These are phyloP conservation scores for Prunella strophiata DNA, from an alignment of 2,797 vertebrate species.

Conservation along the genomic window DNA sequence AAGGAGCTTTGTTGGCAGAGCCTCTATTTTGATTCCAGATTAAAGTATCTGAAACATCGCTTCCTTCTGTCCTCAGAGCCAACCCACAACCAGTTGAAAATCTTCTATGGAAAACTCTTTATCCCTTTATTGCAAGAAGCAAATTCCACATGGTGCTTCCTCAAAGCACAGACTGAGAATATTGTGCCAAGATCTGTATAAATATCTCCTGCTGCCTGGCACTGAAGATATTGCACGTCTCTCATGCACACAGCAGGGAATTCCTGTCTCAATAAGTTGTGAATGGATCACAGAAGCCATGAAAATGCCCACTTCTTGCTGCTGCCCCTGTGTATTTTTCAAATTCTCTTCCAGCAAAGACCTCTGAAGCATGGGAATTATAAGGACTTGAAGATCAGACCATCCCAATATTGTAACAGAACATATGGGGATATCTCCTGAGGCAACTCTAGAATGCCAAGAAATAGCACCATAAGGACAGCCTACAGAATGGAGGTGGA, in stretches of 20 bases:
- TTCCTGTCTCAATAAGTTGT: constrained; percentile 24
- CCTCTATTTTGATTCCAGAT: neutral
- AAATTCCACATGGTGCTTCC: constrained; percentile 27
- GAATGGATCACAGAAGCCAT: constrained; percentile 45
- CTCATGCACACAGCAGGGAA: constrained; percentile 31
- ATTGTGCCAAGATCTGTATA: constrained; percentile 34
- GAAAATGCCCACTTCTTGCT: constrained; percentile 16
- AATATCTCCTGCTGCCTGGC: constrained; percentile 50
- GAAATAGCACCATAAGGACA: neutral
- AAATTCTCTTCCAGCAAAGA: neutral
- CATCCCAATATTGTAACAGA: neutral
- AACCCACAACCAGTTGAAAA: neutral
- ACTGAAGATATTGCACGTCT: neutral
- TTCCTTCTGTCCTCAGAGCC: constrained; percentile 16
- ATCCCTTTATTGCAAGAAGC: neutral
- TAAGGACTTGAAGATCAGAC: neutral
- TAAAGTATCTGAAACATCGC: neutral
- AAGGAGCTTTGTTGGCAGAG: neutral
- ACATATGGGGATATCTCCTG: neutral
- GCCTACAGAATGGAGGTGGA: neutral
- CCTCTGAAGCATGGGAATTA: neutral
- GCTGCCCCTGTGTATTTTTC: neutral
- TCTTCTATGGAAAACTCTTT: neutral
- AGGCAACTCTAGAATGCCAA: neutral
- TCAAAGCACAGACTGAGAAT: constrained; percentile 7